Evolutionary conservation across 2,113 vertebrate genomes (phyloP).

Genomic region (Trochalopteron elliotii): DNA sequence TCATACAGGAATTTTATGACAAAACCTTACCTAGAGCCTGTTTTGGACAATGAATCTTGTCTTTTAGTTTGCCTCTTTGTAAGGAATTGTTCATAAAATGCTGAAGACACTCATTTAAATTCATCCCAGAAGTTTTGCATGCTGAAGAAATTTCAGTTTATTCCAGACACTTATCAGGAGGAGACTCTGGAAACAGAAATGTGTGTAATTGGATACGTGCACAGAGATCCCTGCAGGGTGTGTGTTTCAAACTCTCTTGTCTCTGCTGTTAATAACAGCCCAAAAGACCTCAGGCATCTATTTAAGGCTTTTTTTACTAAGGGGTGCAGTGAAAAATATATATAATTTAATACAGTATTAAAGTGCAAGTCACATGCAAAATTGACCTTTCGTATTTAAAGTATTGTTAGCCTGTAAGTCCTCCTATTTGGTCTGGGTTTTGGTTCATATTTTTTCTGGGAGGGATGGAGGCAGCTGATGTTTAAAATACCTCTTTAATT

Average conservation of each 20-base stretch:
- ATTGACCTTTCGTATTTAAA: neutral
- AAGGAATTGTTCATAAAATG: neutral
- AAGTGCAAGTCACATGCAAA: neutral
- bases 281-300: slow-evolving; percentile 3
- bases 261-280: slow-evolving; percentile 17
- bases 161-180: slow-evolving; percentile 21
- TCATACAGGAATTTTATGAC: neutral
- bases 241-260: slow-evolving; percentile 28
- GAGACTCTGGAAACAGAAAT: slow-evolving; percentile 15
- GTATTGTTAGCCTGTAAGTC: neutral
- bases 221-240: slow-evolving; percentile 28
- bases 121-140: neutral
- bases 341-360: neutral
- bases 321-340: neutral
- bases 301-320: slow-evolving; percentile 1
- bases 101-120: neutral
- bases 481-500: slow-evolving; percentile 18
- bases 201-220: neutral
- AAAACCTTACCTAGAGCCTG: neutral
- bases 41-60: neutral
- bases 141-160: neutral
- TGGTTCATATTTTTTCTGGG: neutral
- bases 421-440: neutral
- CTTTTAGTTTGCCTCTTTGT: neutral
- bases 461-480: neutral